phyloP scores from a whole-genome alignment of 2,888 invertebrate species.

The Nomada ferruginata region DNA sequence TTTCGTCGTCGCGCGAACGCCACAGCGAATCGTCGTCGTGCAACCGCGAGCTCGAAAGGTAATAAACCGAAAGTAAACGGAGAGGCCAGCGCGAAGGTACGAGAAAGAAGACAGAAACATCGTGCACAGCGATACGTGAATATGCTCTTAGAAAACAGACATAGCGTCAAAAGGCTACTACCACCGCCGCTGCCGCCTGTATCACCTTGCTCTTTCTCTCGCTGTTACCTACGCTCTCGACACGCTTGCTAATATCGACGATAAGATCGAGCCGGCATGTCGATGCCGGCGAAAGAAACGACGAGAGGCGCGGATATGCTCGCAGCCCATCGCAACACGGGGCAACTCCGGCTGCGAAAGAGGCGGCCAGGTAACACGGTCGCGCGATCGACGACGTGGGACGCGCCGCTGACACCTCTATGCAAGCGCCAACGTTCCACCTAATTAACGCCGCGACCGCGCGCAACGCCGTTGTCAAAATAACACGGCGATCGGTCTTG shows the following conservation, averaged over 20 bases:
- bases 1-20: background rate
- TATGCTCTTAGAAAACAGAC: background rate
- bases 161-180: background rate
- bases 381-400: constrained; percentile 47
- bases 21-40: too few relatives aligned
- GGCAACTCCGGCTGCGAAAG: background rate
- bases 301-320: constrained; percentile 40
- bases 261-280: constrained; percentile 73
- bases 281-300: constrained; percentile 47
- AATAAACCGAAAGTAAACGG: too few relatives aligned
- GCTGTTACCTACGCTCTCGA: constrained; percentile 67
- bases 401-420: constrained; percentile 59
- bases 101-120: background rate
- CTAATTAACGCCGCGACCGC: constrained; percentile 63
- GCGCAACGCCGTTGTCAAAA: constrained; percentile 66
- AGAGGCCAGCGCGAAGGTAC: too few relatives aligned
- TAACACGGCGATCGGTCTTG: constrained; percentile 65
- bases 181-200: background rate
- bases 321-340: constrained; percentile 28
- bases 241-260: constrained; percentile 75
- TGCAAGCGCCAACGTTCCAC: constrained; percentile 52
- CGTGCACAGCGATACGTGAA: background rate
- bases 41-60: too few relatives aligned
- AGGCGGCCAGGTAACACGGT: constrained; percentile 35
- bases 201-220: constrained; percentile 31